Percentiles rank a stretch among this genome's conserved stretches.
phyloP scores from a whole-genome alignment of 2,888 invertebrate genomes.

The Antheraea assamensis region DNA sequence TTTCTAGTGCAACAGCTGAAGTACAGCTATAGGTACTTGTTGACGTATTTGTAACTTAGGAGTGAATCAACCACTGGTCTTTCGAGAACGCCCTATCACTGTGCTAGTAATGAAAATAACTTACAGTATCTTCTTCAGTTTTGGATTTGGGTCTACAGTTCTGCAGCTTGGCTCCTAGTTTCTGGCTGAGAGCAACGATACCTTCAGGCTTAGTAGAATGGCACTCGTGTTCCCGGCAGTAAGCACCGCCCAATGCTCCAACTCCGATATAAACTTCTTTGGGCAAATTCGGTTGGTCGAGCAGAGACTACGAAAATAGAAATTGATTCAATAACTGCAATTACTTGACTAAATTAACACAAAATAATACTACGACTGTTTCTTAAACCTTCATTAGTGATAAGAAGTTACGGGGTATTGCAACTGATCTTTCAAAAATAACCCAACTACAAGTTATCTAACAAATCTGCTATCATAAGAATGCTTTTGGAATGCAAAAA shows the following conservation, averaged over 20 bases:
- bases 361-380: neutral
- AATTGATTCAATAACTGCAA: neutral
- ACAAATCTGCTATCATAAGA: neutral
- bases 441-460: neutral
- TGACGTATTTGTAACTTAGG: neutral
- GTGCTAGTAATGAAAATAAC: slow-evolving; percentile 31
- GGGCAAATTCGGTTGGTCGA: slow-evolving; percentile 83
- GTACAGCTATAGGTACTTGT: neutral
- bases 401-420: neutral
- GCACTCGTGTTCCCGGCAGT: slow-evolving; percentile 86
- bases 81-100: neutral
- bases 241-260: slow-evolving; percentile 87
- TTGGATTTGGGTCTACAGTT: slow-evolving; percentile 85
- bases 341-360: no score
- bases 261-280: slow-evolving; percentile 88
- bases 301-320: slow-evolving; percentile 68
- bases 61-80: neutral
- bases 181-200: slow-evolving; percentile 83
- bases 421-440: neutral
- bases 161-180: slow-evolving; percentile 85
- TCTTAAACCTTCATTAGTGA: neutral
- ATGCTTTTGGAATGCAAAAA: neutral
- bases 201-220: slow-evolving; percentile 71
- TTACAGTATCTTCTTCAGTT: slow-evolving; percentile 84
- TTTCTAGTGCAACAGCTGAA: no score